Evolutionary conservation across 2,797 vertebrate species (phyloP), one percentile per base, ranked within the genome.

Genomic region (Eupleurogrammus muticus): DNA sequence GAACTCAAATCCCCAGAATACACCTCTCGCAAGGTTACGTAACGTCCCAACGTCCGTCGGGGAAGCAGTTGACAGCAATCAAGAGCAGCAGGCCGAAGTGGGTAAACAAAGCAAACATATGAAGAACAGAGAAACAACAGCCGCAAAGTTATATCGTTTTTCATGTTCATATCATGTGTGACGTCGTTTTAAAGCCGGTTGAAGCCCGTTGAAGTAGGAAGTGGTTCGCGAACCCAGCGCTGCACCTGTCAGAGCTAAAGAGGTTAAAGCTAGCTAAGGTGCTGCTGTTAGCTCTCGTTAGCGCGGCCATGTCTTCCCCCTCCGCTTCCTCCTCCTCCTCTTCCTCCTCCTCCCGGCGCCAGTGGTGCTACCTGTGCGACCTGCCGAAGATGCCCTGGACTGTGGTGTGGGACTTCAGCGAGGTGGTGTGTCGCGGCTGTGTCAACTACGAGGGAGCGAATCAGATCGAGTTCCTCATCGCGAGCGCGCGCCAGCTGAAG

Each of bases 361-460:
- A 96, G 80, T 96, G 96, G 95, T 97, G 96, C 85, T 97, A 96
- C 93, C 89, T 97, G 67, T 97, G 96, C 88, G 96, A 97, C 89
- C 87, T 97, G 91, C 96, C 96, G 1, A 97, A 96, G 91, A 96
- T 95, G 94, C 96, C 96, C 0, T 97, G 96, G 96, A 96, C 96
- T 2, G 96, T 97, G 91, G 95, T 97, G 66, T 96, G 96, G 96
- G 96, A 97, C 89, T 97, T 97, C 85, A 97, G 95, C 79, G 96
- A 97, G 87, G 95, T 96, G 21, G 96, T 97, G 5, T 97, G 96
- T 46, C 94, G 96, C 1, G 96, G 96, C 2, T 97, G 96, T 54
- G 96, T 97, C n/a, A 97, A 97, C 87, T 97, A 97, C 86, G 96
- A 97, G 71, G 96, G 96, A 1, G 94, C 95, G 0, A 96, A 96